Evolutionary conservation across 2,888 invertebrate genomes (phyloP).

Genomic region (Aradus depressus): DNA sequence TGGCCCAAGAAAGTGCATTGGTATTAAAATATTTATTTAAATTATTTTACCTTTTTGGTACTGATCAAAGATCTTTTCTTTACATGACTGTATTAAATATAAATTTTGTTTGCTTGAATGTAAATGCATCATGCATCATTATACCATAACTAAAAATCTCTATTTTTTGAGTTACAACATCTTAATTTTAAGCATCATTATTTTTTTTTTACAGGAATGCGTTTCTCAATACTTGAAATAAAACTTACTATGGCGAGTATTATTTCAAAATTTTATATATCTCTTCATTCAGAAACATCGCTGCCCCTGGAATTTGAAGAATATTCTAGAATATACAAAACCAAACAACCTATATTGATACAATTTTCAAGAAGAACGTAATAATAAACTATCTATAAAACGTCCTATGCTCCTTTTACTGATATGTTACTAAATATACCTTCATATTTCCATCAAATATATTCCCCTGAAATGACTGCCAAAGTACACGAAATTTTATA

Average conservation of each 20-base stretch:
- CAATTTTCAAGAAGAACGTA: constrained; percentile 11
- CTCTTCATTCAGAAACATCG: not conserved
- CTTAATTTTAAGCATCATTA: not conserved
- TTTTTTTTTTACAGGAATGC: constrained; percentile 14
- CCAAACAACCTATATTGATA: constrained; percentile 15
- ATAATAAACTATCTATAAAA: not conserved
- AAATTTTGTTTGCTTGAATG: not conserved
- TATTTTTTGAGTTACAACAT: not conserved
- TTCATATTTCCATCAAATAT: too few relatives aligned
- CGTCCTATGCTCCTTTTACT: too few relatives aligned
- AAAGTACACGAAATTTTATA: too few relatives aligned
- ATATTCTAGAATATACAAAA: constrained; percentile 21
- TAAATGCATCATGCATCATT: not conserved
- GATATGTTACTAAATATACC: too few relatives aligned
- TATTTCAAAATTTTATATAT: constrained; percentile 8
- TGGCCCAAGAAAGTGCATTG: constrained; percentile 27
- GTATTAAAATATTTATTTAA: constrained; percentile 10
- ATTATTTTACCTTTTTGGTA: not conserved
- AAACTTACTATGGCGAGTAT: constrained; percentile 18
- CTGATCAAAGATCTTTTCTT: not conserved
- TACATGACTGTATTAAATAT: not conserved
- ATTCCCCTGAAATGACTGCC: too few relatives aligned
- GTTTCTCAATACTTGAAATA: constrained; percentile 21
- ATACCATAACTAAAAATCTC: not conserved
- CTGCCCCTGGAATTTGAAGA: constrained; percentile 5